These are phyloP conservation scores for Limenitis camilla DNA, from an alignment of 2,888 invertebrate species.

Conservation along the genomic window DNA sequence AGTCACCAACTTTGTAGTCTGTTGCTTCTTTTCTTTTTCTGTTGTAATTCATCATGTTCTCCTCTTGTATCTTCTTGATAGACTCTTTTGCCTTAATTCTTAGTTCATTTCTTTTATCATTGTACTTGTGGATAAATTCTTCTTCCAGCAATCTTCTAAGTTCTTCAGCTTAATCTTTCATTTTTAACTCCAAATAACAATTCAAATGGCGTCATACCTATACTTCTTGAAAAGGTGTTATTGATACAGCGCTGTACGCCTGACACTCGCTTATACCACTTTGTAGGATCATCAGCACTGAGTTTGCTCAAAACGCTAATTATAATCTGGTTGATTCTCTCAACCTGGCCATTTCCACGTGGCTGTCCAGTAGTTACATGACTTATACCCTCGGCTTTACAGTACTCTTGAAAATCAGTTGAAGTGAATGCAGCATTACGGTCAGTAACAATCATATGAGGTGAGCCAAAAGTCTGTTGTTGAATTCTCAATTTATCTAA, in stretches of 20 bases:
- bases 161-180: too few species aligned
- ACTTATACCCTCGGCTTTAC: constrained; percentile 16
- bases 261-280: constrained; percentile 16
- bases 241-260: constrained; percentile 21
- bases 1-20: too few species aligned
- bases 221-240: constrained; percentile 25
- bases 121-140: too few species aligned
- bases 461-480: constrained; percentile 26
- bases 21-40: too few species aligned
- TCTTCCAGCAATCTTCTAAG: too few species aligned
- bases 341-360: constrained; percentile 25
- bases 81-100: too few species aligned
- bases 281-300: constrained; percentile 10
- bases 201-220: too few species aligned
- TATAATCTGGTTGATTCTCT: constrained; percentile 21
- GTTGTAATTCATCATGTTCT: too few species aligned
- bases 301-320: constrained; percentile 25
- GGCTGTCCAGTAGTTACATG: constrained; percentile 20
- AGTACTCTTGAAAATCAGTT: constrained; percentile 22
- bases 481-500: constrained; percentile 32
- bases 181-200: too few species aligned
- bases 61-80: too few species aligned
- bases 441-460: constrained; percentile 22
- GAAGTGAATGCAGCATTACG: too few species aligned
- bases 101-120: too few species aligned